Evolutionary conservation across 2,113 vertebrate species (phyloP), one percentile per base, ranked within the genome.

Genomic region (Anolis carolinensis): DNA sequence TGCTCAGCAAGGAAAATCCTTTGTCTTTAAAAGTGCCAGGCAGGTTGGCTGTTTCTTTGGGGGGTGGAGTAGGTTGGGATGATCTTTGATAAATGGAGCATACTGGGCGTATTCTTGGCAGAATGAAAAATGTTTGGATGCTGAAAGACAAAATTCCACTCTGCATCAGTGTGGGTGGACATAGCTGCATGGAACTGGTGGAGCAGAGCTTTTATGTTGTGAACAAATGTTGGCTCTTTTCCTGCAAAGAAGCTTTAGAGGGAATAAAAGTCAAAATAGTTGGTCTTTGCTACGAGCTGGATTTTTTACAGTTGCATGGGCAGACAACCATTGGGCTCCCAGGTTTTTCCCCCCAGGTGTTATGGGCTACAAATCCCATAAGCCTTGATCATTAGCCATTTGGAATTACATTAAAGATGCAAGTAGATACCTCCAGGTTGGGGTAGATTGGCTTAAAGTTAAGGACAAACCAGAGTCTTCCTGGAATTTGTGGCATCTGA

Each of bases 191-290:
- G 72, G 30, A 16, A n/a, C 67, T 1, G 74, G 13, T 52, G 0
- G 13, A 88, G 83, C 81, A 80, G 77, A 87, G 82, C 72, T 48
- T 44, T 76, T 79, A 62, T 72, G 32, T 32, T 72, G 71, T 36
- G 79, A 81, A 63, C 39, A 25, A 1, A 7, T 4, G 0, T 1
- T 1, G 7, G 16, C 14, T 39, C 2, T 63, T 65, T 48, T n/a
- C 50, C 27, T 75, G 55, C 79, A 81, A 74, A 65, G 30, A 74
- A n/a, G 13, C 30, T 80, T 23, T 73, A 44, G 23, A 13, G 55
- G 30, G 48, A 44, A 16, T 32, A n/a, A 52, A 21, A 68, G 16
- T 6, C 39, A 52, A 21, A 48, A 27, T 25, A 16, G 21, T 44
- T 44, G 39, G 39, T 62, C 44, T 79, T 21, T 65, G 9, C 32